phyloP scores from a whole-genome alignment of 1,140 invertebrate genomes.

The Bombus difficillimus region DNA sequence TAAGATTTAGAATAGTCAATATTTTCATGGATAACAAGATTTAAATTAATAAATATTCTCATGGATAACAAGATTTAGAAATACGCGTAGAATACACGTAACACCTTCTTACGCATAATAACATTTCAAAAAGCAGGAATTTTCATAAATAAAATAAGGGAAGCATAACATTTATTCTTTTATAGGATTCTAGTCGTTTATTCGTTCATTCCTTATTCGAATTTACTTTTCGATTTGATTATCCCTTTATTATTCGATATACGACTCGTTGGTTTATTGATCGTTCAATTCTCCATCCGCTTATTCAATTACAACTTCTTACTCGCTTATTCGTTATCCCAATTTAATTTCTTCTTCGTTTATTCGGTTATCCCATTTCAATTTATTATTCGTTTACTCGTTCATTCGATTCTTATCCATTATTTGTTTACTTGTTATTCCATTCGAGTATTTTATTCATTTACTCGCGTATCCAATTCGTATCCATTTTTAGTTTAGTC shows the following conservation, averaged over 20 bases:
- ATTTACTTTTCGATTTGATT: no score
- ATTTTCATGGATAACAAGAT: no score
- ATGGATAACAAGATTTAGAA: no score
- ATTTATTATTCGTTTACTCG: not conserved
- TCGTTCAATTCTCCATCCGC: not conserved
- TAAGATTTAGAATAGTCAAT: no score
- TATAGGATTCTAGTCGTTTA: no score
- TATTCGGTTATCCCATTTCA: no score
- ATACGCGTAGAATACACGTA: no score
- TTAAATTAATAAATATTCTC: no score
- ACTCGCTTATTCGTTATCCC: not conserved
- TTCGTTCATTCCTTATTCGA: no score
- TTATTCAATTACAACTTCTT: not conserved
- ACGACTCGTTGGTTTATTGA: not conserved
- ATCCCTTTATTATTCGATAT: no score
- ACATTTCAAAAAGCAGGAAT: not conserved
- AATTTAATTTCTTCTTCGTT: no score
- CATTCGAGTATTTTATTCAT: rapidly evolving
- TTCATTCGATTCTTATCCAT: not conserved
- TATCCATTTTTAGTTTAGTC: not conserved
- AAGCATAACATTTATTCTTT: no score
- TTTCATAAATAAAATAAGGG: not conserved
- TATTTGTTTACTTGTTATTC: not conserved
- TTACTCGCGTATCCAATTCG: not conserved
- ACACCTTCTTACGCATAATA: not conserved